Conservation (phyloP, 2,888 invertebrate species). For the Phortica magna region DNA sequence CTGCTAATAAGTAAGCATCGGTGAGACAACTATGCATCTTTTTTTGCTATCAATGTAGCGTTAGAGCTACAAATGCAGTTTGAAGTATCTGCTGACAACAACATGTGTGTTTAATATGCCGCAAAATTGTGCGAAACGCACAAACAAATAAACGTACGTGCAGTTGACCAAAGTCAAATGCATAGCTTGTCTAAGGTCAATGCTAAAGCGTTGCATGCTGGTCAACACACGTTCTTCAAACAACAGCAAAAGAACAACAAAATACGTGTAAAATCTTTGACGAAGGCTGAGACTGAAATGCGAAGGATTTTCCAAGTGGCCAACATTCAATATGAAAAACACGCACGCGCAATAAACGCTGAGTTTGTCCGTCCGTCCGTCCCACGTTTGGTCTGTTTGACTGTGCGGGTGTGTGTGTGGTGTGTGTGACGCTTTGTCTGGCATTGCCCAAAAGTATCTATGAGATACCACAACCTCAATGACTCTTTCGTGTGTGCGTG, state of each 20-base stretch:
- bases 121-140: slow-evolving; percentile 27
- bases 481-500: neutral
- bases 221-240: neutral
- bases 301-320: neutral
- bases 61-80: too few relatives aligned
- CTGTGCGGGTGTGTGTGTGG: neutral
- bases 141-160: neutral
- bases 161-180: neutral
- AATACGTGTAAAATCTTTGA: neutral
- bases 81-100: neutral
- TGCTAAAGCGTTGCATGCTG: neutral
- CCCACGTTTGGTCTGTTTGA: neutral
- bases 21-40: neutral
- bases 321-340: neutral
- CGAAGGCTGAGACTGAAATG: too few relatives aligned
- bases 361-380: neutral
- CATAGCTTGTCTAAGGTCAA: neutral
- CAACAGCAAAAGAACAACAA: neutral
- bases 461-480: neutral
- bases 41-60: too few relatives aligned
- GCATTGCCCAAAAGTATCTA: neutral
- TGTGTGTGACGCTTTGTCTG: neutral
- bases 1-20: neutral
- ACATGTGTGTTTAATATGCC: slow-evolving; percentile 40
- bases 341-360: neutral